Conservation (phyloP, 2,797 vertebrate genomes). For the Pangasius sanitwongsei region DNA sequence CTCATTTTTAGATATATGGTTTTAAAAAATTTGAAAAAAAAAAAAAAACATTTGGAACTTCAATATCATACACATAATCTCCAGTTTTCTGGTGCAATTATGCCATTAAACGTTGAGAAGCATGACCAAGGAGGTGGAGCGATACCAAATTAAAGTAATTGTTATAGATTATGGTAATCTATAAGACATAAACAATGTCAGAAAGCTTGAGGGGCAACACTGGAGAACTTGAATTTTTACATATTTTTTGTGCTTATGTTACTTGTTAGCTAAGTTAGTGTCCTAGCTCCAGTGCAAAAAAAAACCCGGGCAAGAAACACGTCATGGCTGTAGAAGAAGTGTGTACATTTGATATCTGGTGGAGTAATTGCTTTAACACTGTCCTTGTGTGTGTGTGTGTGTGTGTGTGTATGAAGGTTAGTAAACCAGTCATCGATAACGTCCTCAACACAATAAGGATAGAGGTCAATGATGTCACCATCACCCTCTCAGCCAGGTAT, state of each 20-base stretch:
- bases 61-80: too few species aligned
- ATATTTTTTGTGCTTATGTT: neutral
- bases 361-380: neutral
- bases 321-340: neutral
- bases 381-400: slow-evolving; percentile 3
- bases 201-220: neutral
- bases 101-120: too few species aligned
- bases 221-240: neutral
- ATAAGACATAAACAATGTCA: neutral
- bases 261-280: neutral
- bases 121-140: neutral
- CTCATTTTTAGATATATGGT: too few species aligned
- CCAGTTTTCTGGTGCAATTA: too few species aligned
- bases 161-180: neutral
- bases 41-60: too few species aligned
- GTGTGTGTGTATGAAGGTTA: slow-evolving; percentile 78
- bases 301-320: neutral
- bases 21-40: too few species aligned
- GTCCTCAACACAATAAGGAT: slow-evolving; percentile 88
- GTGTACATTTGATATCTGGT: neutral
- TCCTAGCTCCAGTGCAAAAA: neutral
- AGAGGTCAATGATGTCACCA: slow-evolving; percentile 85
- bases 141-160: neutral
- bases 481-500: slow-evolving; percentile 92
- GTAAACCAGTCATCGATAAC: slow-evolving; percentile 84